A percentile compares a stretch with the other conserved stretches of the same genome.
Evolutionary conservation across 2,888 invertebrate species (phyloP).

Genomic region (Ferrisia virgata): DNA sequence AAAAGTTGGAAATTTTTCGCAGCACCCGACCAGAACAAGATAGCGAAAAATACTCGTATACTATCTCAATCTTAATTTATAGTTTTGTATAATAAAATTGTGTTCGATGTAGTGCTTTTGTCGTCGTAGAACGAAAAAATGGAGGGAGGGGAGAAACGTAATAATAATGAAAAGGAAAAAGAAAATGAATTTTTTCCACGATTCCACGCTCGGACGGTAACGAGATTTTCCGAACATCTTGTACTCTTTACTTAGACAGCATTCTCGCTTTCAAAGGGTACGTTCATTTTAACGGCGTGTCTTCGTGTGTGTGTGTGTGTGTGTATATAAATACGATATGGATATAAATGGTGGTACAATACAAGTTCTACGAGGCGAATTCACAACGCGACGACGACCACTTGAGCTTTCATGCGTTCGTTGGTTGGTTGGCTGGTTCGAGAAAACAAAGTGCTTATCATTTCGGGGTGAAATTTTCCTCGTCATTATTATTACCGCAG

Average conservation of each 20-base stretch:
- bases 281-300: too few species aligned
- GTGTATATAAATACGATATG: too few species aligned
- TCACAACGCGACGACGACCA: too few species aligned
- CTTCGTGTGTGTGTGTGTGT: not conserved
- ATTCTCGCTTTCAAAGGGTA: not conserved
- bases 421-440: too few species aligned
- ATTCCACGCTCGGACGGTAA: too few species aligned
- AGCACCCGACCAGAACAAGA: not conserved
- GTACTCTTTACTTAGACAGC: too few species aligned
- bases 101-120: not conserved
- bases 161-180: too few species aligned
- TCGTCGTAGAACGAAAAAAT: not conserved
- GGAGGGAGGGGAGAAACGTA: too few species aligned
- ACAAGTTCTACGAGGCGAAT: not conserved
- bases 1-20: not conserved
- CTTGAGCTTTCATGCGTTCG: slow-evolving; percentile 2
- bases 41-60: not conserved
- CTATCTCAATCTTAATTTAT: not conserved
- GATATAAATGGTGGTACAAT: not conserved
- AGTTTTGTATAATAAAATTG: not conserved
- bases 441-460: slow-evolving; percentile 25
- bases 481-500: not conserved
- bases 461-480: slow-evolving; percentile 2
- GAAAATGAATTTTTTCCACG: too few species aligned
- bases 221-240: too few species aligned